These are phyloP conservation scores for Erpetoichthys calabaricus DNA, from an alignment of 2,797 vertebrate genomes.

Conservation along the genomic window DNA sequence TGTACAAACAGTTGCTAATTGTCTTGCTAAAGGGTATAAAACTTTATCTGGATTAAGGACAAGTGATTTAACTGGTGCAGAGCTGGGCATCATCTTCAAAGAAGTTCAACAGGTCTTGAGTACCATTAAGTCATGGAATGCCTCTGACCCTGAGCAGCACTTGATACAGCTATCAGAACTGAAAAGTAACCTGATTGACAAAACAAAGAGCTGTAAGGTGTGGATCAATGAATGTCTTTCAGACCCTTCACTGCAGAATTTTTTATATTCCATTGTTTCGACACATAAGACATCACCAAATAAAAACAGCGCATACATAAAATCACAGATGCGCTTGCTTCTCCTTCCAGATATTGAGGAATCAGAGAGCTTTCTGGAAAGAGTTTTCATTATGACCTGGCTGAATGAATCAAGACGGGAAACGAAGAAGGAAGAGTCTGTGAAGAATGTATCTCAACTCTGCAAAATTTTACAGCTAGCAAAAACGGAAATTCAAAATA, in stretches of 20 bases:
- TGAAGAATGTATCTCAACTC: background rate
- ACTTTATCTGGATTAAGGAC: background rate
- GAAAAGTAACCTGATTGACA: conserved; percentile 1
- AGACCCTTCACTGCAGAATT: background rate
- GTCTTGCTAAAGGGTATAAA: conserved; percentile 19
- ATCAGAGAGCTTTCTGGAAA: background rate
- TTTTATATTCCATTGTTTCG: background rate
- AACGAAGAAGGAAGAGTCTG: background rate
- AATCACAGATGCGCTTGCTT: conserved; percentile 2
- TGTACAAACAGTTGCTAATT: conserved; percentile 5
- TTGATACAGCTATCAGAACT: background rate
- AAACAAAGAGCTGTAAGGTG: background rate
- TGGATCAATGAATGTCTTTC: conserved; percentile 5
- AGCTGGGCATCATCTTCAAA: no score
- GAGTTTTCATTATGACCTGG: conserved; percentile 1
- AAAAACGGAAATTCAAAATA: background rate
- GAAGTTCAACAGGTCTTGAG: background rate
- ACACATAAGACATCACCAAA: no score
- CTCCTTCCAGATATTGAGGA: background rate
- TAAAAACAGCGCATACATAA: no score
- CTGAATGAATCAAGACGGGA: background rate
- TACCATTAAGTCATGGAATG: background rate
- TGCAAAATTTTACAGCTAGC: background rate
- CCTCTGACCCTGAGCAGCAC: background rate
- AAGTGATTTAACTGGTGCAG: background rate